Evolutionary conservation across 2,888 invertebrate genomes (phyloP), one percentile per base, ranked within the genome.

Genomic region (Lordiphosa andalusiaca): DNA sequence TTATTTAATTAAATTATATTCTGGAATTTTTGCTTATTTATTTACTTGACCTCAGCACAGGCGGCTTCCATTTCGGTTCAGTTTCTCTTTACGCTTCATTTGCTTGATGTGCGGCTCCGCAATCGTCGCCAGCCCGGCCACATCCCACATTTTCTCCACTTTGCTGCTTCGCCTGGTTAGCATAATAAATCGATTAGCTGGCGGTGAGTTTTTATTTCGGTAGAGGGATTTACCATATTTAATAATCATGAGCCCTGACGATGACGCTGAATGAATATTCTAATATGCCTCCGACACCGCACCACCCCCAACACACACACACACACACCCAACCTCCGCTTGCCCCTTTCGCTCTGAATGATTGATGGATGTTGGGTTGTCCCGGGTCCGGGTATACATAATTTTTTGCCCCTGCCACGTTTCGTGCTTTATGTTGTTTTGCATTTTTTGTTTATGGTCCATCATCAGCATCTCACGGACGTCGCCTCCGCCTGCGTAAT

Each of bases 121-220:
- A 35, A 25, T 19, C 16, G 37, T 42, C 25, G 30, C 9, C 30
- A 30, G 9, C 30, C 30, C 9, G 30, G 30, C 30, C 30, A 30
- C 9, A 30, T 38, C 41, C 30, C 48, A 56, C 48, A 44, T 67
- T 67, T 67, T 57, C 62, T 59, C 49, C 67, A 63, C 61, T 84
- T 76, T 71, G 57, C 82, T 77, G 82, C 86, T 73, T 68, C 82
- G 84, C 69, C 80, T 81, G 84, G 84, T 85, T 80, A 77, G 80
- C 84, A 84, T 84, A 80, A 85, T 80, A 85, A 85, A 80, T 80
- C 80, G 80, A 80, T 80, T 84, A 85, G 84, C 78, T 73, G 48
- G 40, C 30, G 23, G 12, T 55, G 38, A 10, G 30, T 16, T 47
- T 39, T 41, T 46, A 9, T 42, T 49, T 59, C 36, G 50, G 63